phyloP scores from a whole-genome alignment of 1,140 invertebrate genomes.

The Brachionus sp. region DNA sequence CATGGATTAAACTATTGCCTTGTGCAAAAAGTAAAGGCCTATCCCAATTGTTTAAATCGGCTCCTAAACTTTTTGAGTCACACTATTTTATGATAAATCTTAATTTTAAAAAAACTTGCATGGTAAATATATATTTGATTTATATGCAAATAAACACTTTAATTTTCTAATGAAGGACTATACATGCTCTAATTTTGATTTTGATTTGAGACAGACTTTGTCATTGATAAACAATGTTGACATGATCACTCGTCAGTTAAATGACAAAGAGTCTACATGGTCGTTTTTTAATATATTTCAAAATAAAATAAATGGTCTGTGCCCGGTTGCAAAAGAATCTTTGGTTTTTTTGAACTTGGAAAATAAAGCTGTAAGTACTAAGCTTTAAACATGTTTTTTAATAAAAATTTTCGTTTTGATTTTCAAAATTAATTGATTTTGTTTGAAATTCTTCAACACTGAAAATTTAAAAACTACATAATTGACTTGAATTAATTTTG shows the following conservation, averaged over 20 bases:
- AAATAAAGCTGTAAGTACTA: background rate
- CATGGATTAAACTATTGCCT: conserved; percentile 92
- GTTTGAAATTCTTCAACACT: no score
- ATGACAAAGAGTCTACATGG: background rate
- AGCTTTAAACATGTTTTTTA: no score
- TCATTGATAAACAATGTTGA: conserved; percentile 18
- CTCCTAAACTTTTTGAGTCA: conserved; percentile 82
- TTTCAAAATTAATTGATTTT: no score
- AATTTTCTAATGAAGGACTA: background rate
- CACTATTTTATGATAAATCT: conserved; percentile 86
- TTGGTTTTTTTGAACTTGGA: background rate
- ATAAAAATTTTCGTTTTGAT: no score
- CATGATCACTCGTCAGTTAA: background rate
- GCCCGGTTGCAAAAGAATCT: background rate
- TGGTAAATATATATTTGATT: conserved; percentile 54
- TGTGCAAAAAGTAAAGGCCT: conserved; percentile 64
- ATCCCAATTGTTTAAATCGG: conserved; percentile 75
- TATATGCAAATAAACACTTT: background rate
- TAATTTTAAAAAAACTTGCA: conserved; percentile 76
- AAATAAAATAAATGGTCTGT: conserved; percentile 2
- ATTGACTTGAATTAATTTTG: no score
- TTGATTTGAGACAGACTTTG: conserved; percentile 21
- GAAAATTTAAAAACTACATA: no score
- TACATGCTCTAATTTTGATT: background rate
- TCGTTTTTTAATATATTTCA: background rate